Conservation (phyloP, 2,113 vertebrate genomes). For the Sylvicapra grimmia region DNA sequence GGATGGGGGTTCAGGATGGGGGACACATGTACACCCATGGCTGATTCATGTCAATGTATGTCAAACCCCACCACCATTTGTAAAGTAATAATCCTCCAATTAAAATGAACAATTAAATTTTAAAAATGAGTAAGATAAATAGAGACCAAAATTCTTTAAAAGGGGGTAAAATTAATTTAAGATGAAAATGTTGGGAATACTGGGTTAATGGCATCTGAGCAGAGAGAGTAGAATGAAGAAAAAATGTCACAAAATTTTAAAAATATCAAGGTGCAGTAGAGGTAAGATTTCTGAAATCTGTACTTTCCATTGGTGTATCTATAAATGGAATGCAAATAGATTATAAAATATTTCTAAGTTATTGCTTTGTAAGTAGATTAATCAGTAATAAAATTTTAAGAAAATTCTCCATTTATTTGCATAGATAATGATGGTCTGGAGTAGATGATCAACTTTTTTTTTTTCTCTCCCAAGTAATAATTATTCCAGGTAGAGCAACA, state of each 20-base stretch:
- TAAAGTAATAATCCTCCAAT: neutral
- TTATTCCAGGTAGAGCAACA: neutral
- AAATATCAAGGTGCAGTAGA: neutral
- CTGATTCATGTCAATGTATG: neutral
- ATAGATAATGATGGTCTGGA: neutral
- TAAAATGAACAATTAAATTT: neutral
- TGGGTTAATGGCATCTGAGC: accelerated
- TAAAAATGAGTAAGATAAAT: neutral
- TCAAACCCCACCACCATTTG: neutral
- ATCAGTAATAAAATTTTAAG: neutral
- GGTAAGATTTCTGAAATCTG: neutral
- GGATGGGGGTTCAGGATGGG: too few relatives aligned
- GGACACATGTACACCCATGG: neutral
- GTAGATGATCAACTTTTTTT: neutral
- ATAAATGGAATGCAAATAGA: neutral
- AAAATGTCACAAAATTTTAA: neutral
- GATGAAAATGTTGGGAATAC: neutral
- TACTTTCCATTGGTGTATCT: neutral
- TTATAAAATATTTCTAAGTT: neutral
- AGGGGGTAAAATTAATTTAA: neutral
- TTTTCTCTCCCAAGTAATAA: neutral
- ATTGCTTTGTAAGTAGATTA: neutral
- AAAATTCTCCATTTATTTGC: neutral
- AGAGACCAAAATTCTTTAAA: neutral
- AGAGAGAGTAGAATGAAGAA: neutral